These are phyloP conservation scores for Solea senegalensis DNA, from an alignment of 2,113 vertebrate species.

Conservation along the genomic window DNA sequence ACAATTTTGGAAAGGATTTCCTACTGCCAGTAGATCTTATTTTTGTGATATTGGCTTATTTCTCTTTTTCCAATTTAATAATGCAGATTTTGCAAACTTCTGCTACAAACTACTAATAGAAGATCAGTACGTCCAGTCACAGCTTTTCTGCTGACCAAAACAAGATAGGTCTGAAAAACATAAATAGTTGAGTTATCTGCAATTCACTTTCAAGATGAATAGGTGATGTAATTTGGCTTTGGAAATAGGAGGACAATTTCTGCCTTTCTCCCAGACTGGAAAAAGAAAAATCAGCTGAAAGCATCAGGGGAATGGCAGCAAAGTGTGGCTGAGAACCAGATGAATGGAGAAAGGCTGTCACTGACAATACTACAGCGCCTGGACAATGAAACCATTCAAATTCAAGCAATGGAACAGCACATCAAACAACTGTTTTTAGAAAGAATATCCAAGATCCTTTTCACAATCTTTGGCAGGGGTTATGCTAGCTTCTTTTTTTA, in stretches of 20 bases:
- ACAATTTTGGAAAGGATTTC: no score
- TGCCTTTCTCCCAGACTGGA: constrained; percentile 30
- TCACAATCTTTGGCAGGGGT: not conserved
- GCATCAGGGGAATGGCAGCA: constrained; percentile 26
- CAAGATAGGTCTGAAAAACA: constrained; percentile 21
- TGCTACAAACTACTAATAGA: not conserved
- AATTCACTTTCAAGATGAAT: constrained; percentile 48
- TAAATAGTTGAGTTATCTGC: constrained; percentile 11
- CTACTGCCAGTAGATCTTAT: no score
- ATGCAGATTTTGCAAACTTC: no score
- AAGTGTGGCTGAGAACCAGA: constrained; percentile 56
- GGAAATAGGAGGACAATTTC: constrained; percentile 49
- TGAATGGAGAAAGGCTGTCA: constrained; percentile 31
- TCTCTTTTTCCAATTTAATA: no score
- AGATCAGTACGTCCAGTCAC: constrained; percentile 10
- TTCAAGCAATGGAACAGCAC: constrained; percentile 13
- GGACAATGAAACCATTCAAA: constrained; percentile 23
- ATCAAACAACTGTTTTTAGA: constrained; percentile 13
- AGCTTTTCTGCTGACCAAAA: not conserved
- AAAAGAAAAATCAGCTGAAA: constrained; percentile 32
- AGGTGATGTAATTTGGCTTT: constrained; percentile 48
- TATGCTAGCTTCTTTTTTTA: not conserved
- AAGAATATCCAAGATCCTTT: constrained; percentile 26
- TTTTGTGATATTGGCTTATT: no score
- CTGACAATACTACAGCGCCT: constrained; percentile 28